Percentiles rank a stretch among this genome's conserved stretches.
phyloP scores from a whole-genome alignment of 2,888 invertebrate genomes.

The Parnassius mnemosyne region DNA sequence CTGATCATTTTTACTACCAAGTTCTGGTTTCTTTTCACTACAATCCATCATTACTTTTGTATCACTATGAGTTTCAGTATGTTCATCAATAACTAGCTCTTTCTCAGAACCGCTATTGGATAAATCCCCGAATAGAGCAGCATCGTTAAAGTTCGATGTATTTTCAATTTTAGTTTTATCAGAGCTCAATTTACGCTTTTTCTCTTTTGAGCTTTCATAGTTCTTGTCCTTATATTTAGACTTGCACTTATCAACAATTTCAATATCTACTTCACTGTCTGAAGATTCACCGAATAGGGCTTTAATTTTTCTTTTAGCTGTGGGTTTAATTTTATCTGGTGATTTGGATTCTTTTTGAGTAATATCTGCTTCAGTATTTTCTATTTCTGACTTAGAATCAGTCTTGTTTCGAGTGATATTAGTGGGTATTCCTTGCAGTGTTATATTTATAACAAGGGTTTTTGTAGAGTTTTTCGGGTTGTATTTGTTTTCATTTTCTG shows the following conservation, averaged over 20 bases:
- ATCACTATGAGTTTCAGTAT: constrained; percentile 10
- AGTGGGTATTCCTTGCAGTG: constrained; percentile 61
- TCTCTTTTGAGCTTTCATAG: constrained; percentile 18
- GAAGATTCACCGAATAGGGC: constrained; percentile 77
- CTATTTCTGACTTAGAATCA: constrained; percentile 17
- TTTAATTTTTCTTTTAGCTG: constrained; percentile 68
- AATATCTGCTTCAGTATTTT: constrained; percentile 29
- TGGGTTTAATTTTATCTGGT: constrained; percentile 46
- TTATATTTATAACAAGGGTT: constrained; percentile 68
- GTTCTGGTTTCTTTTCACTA: constrained; percentile 13
- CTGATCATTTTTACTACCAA: not conserved
- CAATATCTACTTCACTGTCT: constrained; percentile 58
- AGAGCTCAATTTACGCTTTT: constrained; percentile 33
- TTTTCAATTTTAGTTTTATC: constrained; percentile 34
- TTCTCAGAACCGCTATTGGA: constrained; percentile 54
- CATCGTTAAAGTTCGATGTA: constrained; percentile 22
- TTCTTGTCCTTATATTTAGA: constrained; percentile 45
- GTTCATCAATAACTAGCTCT: constrained; percentile 53
- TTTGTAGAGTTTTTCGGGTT: constrained; percentile 39
- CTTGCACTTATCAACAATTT: constrained; percentile 24
- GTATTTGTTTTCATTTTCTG: constrained; percentile 28
- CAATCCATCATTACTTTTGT: constrained; percentile 33
- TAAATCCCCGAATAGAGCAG: constrained; percentile 11
- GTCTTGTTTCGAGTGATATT: constrained; percentile 35
- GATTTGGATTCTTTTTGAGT: constrained; percentile 34